A percentile compares a stretch with the other conserved stretches of the same genome.
Conservation (phyloP, 1,140 invertebrate species). For the Pseudomyrmex cubaensis region DNA sequence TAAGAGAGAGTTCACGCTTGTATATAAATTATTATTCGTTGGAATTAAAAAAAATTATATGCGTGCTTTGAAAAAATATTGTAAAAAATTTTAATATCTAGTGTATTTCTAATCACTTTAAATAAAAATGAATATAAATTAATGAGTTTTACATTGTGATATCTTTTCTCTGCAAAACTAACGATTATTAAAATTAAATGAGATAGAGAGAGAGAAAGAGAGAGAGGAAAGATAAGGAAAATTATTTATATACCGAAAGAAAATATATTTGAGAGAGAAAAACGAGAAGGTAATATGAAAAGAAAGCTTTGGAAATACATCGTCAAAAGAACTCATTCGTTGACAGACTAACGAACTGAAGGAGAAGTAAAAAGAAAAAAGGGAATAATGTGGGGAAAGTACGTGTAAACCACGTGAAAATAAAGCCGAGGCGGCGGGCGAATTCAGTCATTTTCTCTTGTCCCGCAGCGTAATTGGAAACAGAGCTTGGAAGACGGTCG, state of each 20-base stretch:
- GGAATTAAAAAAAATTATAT: background rate
- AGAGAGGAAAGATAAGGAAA: background rate
- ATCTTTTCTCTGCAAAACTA: background rate
- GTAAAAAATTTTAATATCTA: background rate
- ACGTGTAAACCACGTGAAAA: constrained; percentile 44
- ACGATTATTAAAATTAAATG: background rate
- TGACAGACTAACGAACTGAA: constrained; percentile 22
- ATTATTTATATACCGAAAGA: too few species aligned
- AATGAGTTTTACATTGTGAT: too few species aligned
- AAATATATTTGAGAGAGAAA: constrained; percentile 10
- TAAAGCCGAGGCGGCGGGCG: constrained; percentile 59
- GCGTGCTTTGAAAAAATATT: background rate
- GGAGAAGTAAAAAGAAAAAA: constrained; percentile 3
- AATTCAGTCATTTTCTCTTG: constrained; percentile 68
- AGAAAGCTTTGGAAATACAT: constrained; percentile 22
- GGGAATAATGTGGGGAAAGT: constrained; percentile 1
- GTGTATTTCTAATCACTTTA: background rate
- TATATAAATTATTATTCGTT: background rate
- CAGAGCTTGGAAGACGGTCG: constrained; percentile 46
- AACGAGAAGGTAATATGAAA: constrained; percentile 3
- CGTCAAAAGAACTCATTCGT: constrained; percentile 43
- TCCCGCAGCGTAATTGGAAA: constrained; percentile 76
- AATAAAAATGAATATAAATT: background rate
- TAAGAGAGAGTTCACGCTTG: background rate
- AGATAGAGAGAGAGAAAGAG: background rate